Percentiles rank a stretch among this genome's conserved stretches.
These are phyloP conservation scores for Apteryx mantelli DNA, from an alignment of 2,113 vertebrate species.

Conservation along the genomic window DNA sequence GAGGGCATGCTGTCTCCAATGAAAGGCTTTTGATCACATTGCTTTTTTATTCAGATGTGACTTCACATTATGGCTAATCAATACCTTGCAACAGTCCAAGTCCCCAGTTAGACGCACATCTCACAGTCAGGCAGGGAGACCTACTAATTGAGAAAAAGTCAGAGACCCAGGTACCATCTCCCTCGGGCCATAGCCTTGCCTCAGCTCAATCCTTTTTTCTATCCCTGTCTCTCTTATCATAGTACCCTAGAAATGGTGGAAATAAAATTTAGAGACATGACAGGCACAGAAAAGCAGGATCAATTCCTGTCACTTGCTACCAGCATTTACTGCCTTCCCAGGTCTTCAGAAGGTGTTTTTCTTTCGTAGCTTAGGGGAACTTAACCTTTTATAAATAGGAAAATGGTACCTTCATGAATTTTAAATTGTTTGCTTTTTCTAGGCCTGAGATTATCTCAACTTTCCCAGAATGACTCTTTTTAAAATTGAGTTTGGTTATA, in stretches of 20 bases:
- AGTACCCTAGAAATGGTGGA: slow-evolving; percentile 77
- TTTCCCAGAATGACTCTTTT: neutral
- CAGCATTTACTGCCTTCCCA: slow-evolving; percentile 82
- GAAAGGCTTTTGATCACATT: slow-evolving; percentile 90
- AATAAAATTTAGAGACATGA: slow-evolving; percentile 85
- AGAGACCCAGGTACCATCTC: slow-evolving; percentile 86
- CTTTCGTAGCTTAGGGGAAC: slow-evolving; percentile 81
- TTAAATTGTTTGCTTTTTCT: slow-evolving; percentile 79
- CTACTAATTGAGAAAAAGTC: slow-evolving; percentile 96
- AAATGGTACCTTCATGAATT: slow-evolving; percentile 80
- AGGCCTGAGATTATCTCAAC: slow-evolving; percentile 22
- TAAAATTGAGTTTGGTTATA: neutral
- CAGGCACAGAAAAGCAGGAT: slow-evolving; percentile 81
- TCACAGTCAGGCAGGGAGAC: slow-evolving; percentile 86
- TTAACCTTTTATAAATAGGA: slow-evolving; percentile 84
- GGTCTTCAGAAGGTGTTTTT: slow-evolving; percentile 80
- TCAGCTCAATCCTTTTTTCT: slow-evolving; percentile 72
- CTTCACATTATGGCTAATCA: slow-evolving; percentile 96
- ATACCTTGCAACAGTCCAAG: slow-evolving; percentile 85
- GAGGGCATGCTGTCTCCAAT: slow-evolving; percentile 84
- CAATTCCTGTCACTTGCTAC: slow-evolving; percentile 87
- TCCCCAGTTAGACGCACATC: slow-evolving; percentile 86
- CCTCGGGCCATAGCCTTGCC: slow-evolving; percentile 87
- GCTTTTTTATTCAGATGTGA: slow-evolving; percentile 93
- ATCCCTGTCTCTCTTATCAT: slow-evolving; percentile 66